Evolutionary conservation across 2,888 invertebrate genomes (phyloP).

Genomic region (Marronus borbonicus): DNA sequence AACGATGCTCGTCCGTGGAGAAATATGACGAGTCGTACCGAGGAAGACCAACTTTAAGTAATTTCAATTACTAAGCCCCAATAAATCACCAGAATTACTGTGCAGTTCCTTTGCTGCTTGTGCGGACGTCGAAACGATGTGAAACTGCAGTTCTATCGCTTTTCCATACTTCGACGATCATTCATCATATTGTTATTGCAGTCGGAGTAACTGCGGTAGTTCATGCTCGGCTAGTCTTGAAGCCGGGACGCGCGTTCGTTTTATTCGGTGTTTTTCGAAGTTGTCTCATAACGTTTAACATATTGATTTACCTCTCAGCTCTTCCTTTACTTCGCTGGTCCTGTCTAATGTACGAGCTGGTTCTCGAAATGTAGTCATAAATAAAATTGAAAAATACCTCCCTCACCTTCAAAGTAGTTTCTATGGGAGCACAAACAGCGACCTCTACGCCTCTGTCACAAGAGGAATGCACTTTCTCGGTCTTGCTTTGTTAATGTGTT

Average conservation of each 20-base stretch:
- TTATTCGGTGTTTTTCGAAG: not conserved
- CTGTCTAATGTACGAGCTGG: too few relatives aligned
- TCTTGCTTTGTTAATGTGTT: too few relatives aligned
- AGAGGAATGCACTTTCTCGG: too few relatives aligned
- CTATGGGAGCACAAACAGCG: too few relatives aligned
- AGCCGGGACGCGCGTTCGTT: not conserved
- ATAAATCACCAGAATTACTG: conserved; percentile 38
- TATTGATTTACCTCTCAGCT: not conserved
- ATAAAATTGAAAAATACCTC: too few relatives aligned
- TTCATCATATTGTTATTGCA: conserved; percentile 39
- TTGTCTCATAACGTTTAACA: conserved; percentile 10
- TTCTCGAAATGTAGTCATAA: too few relatives aligned
- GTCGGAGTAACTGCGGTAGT: conserved; percentile 16
- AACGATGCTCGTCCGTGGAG: not conserved
- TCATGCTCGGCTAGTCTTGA: not conserved
- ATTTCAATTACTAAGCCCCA: conserved; percentile 31
- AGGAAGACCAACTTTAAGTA: conserved; percentile 15
- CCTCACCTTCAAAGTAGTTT: too few relatives aligned
- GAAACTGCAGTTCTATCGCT: conserved; percentile 36
- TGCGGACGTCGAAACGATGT: conserved; percentile 10
- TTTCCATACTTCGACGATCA: conserved; percentile 29
- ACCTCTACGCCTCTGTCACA: too few relatives aligned
- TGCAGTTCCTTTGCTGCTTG: conserved; percentile 9
- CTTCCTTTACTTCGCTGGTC: too few relatives aligned
- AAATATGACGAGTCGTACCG: conserved; percentile 16